Percentiles rank a stretch among this genome's conserved stretches.
phyloP scores from a whole-genome alignment of 2,888 invertebrate species.

The Automeris io region DNA sequence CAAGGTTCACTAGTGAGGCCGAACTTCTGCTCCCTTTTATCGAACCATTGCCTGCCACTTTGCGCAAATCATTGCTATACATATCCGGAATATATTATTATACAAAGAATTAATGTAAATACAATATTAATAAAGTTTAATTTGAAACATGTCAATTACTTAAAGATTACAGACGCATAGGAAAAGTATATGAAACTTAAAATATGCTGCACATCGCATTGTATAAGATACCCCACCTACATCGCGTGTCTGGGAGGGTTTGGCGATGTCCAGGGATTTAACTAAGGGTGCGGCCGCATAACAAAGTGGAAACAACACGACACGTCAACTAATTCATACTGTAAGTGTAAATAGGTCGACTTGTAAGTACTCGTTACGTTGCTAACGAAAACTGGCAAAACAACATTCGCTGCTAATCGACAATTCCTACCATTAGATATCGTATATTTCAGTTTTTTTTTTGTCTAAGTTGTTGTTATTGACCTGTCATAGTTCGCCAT shows the following conservation, averaged over 20 bases:
- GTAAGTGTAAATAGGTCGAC: slow-evolving; percentile 40
- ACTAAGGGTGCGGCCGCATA: slow-evolving; percentile 32
- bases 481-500: not conserved
- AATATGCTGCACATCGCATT: too few relatives aligned
- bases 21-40: too few relatives aligned
- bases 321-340: slow-evolving; percentile 26
- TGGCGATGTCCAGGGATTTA: slow-evolving; percentile 34
- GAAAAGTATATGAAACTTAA: too few relatives aligned
- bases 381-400: slow-evolving; percentile 32
- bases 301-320: slow-evolving; percentile 25
- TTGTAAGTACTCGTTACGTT: slow-evolving; percentile 32
- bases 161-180: too few relatives aligned
- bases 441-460: not conserved
- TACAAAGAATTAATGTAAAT: too few relatives aligned
- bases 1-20: too few relatives aligned
- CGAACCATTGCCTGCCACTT: too few relatives aligned
- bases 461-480: not conserved
- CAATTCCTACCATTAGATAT: slow-evolving; percentile 25
- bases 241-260: slow-evolving; percentile 51
- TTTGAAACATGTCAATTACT: too few relatives aligned
- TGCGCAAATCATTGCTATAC: too few relatives aligned
- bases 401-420: slow-evolving; percentile 36
- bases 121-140: too few relatives aligned
- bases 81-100: too few relatives aligned
- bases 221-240: slow-evolving; percentile 9